Evolutionary conservation across 2,888 invertebrate species (phyloP), one percentile per base, ranked within the genome.

Genomic region (Ligdia adustata): DNA sequence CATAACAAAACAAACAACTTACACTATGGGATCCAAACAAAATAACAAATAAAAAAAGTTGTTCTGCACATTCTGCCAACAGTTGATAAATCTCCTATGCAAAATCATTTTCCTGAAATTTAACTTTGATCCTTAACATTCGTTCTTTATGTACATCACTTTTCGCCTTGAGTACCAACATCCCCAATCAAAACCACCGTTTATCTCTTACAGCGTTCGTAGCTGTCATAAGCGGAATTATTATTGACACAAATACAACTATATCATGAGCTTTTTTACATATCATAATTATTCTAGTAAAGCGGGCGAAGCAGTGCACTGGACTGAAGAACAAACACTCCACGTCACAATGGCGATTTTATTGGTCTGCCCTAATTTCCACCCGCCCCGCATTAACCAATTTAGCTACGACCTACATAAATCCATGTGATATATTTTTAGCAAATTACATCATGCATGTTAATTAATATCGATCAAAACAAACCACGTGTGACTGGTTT

Each of bases 341-440:
- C 69, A 71, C 67, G 72, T 66, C 68, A 69, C 74, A 74, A 73
- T 72, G 75, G 67, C 75, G 61, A 72, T 72, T 85, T 85, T 82
- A 87, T 82, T 81, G 75, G 79, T 66, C 74, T 75, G 82, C 66
- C 82, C 81, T 84, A 85, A 86, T 87, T 87, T 80, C 79, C 76
- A 75, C 67, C 75, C 75, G 75, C 69, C 72, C 77, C 72, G 73
- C 71, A 76, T 75, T 78, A 79, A 77, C 77, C 69, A 75, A 73
- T 69, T 75, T 75, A 69, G 64, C 75, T 67, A 66, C 75, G 79
- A 80, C 82, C 82, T 78, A 81, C 69, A 79, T 79, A 57, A 41
- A 52, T 39, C 42, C 32, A 49, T 42, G 22, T 29, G 11, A 35
- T 45, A 37, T 54, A 51, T 54, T 55, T 55, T 55, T 50, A 53